Conservation (phyloP, 2,113 vertebrate genomes). For the Epinephelus moara region DNA sequence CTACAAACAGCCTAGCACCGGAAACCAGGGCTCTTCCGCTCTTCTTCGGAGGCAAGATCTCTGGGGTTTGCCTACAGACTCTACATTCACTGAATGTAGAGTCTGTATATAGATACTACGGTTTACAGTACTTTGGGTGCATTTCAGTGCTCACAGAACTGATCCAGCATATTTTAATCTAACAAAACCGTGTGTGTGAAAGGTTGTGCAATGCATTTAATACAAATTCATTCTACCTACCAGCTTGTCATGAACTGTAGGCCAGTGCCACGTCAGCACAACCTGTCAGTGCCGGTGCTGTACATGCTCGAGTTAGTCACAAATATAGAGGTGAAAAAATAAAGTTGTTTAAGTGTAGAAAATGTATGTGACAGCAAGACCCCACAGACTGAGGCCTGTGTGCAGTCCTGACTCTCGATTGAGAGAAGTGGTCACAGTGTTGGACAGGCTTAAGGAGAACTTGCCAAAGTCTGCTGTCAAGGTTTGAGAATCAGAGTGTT, state of each 20-base stretch:
- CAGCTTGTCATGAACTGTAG: conserved; percentile 16
- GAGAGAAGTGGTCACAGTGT: conserved; percentile 64
- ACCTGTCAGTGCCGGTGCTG: conserved; percentile 7
- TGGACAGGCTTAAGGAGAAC: conserved; percentile 63
- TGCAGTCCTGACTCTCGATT: conserved; percentile 49
- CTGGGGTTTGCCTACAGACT: no score
- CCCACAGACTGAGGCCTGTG: conserved; percentile 30
- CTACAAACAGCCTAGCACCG: no score
- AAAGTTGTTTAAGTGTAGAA: conserved; percentile 39
- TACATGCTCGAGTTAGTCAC: conserved; percentile 33
- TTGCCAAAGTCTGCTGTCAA: conserved; percentile 68
- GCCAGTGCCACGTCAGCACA: conserved; percentile 33
- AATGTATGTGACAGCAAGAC: conserved; percentile 64
- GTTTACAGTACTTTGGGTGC: neutral
- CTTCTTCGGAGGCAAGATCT: no score
- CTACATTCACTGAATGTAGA: no score
- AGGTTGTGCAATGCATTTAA: conserved; percentile 20
- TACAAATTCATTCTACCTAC: conserved; percentile 1
- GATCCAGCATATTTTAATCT: neutral
- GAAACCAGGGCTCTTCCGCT: no score
- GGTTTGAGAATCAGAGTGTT: conserved; percentile 65
- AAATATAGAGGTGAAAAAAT: conserved; percentile 30
- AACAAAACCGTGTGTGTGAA: neutral
- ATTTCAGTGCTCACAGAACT: neutral
- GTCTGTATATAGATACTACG: no score